phyloP scores from a whole-genome alignment of 2,888 invertebrate genomes.

The Leucophenga montana region DNA sequence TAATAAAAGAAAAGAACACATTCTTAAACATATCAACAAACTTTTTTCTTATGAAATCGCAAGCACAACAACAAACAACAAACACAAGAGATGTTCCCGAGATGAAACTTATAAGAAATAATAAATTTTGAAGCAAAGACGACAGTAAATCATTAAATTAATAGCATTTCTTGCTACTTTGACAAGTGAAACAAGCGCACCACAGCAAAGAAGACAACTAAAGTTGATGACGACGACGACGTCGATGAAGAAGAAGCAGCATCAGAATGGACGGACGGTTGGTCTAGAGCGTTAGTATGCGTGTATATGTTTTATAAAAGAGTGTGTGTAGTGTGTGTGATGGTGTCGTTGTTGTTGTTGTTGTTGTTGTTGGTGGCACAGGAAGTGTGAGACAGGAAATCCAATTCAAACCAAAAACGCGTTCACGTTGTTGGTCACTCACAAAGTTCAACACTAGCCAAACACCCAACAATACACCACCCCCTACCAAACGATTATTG shows the following conservation, averaged over 20 bases:
- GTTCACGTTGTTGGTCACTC: conserved; percentile 37
- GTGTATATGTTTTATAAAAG: no score
- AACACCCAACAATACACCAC: neutral
- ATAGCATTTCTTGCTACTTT: conserved; percentile 45
- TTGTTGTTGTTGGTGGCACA: no score
- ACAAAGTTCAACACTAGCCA: neutral
- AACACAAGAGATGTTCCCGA: no score
- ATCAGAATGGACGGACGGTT: no score
- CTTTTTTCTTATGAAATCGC: conserved; percentile 16
- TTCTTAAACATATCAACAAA: conserved; percentile 25
- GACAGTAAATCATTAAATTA: conserved; percentile 66
- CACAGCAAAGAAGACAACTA: conserved; percentile 30
- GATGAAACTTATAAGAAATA: conserved; percentile 39
- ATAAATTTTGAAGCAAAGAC: conserved; percentile 58
- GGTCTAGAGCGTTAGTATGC: no score
- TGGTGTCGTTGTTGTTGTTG: no score
- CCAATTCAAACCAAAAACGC: conserved; percentile 24
- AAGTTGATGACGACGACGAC: no score
- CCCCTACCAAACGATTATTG: neutral
- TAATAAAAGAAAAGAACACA: conserved; percentile 16
- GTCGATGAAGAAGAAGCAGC: no score
- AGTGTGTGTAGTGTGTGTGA: neutral
- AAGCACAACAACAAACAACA: conserved; percentile 11
- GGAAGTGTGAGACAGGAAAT: no score
- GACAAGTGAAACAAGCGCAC: conserved; percentile 35